phyloP scores from a whole-genome alignment of 2,113 vertebrate genomes.

The Proterorhinus semilunaris region DNA sequence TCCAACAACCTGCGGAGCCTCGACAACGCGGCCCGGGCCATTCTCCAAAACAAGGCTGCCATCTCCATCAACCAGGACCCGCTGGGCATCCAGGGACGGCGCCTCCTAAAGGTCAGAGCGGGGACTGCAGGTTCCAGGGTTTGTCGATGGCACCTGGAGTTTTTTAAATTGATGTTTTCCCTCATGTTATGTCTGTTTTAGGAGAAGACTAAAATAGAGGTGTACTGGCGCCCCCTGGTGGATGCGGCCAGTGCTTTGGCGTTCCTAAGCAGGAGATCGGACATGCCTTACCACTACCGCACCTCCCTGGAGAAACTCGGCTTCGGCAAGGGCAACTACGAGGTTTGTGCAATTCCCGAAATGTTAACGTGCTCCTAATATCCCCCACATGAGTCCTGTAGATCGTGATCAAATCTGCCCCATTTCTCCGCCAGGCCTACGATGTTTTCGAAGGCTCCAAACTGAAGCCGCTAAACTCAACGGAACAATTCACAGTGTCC shows the following conservation, averaged over 20 bases:
- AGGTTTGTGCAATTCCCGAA: constrained; percentile 64
- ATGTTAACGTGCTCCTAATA: no score
- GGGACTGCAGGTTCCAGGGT: no score
- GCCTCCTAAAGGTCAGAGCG: constrained; percentile 78
- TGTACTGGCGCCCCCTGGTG: constrained; percentile 79
- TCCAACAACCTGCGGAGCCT: constrained; percentile 85
- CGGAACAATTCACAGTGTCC: constrained; percentile 70
- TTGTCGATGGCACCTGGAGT: no score
- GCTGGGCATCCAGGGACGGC: constrained; percentile 82
- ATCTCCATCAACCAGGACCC: constrained; percentile 88
- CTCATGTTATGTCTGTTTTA: constrained; percentile 37
- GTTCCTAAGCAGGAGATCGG: constrained; percentile 82
- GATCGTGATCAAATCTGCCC: neutral
- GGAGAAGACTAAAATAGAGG: constrained; percentile 78
- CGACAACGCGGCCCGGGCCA: constrained; percentile 62
- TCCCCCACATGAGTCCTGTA: no score
- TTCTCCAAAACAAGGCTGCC: constrained; percentile 83
- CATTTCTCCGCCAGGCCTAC: constrained; percentile 65
- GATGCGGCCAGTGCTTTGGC: constrained; percentile 67
- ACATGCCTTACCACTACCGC: constrained; percentile 78
- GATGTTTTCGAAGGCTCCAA: constrained; percentile 72
- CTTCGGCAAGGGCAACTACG: constrained; percentile 61
- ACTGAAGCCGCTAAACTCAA: constrained; percentile 51
- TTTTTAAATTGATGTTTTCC: neutral
- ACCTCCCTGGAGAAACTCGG: constrained; percentile 74